phyloP scores from a whole-genome alignment of 2,113 vertebrate species.

The Danionella cerebrum region DNA sequence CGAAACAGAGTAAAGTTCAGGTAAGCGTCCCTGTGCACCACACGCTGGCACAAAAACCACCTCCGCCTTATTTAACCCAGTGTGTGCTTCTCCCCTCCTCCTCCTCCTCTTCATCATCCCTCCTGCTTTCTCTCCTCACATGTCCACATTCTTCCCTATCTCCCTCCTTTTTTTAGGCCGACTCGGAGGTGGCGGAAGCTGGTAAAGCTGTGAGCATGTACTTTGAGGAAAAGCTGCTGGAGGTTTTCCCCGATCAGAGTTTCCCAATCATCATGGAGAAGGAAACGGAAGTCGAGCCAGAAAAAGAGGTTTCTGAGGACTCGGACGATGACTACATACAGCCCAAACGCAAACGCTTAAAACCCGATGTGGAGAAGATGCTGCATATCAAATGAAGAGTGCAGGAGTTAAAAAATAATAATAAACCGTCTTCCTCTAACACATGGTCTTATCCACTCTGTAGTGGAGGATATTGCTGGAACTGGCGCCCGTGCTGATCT shows the following conservation, averaged over 20 bases:
- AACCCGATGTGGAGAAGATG: constrained; percentile 80
- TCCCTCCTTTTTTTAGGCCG: constrained; percentile 67
- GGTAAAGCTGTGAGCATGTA: constrained; percentile 87
- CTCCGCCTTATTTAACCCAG: constrained; percentile 52
- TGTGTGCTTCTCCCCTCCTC: constrained; percentile 55
- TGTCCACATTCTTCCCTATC: constrained; percentile 39
- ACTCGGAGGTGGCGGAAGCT: constrained; percentile 95
- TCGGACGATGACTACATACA: constrained; percentile 93
- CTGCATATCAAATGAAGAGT: constrained; percentile 87
- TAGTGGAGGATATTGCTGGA: constrained; percentile 32
- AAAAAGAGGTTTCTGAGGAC: constrained; percentile 78
- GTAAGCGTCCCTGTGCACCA: constrained; percentile 86
- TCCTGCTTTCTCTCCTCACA: not conserved
- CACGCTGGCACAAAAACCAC: constrained; percentile 51
- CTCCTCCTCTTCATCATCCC: not conserved
- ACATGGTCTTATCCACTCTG: constrained; percentile 21
- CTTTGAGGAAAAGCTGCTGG: constrained; percentile 92
- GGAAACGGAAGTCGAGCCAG: constrained; percentile 66
- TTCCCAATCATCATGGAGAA: constrained; percentile 81
- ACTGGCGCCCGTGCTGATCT: constrained; percentile 40
- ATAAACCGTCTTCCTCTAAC: constrained; percentile 48
- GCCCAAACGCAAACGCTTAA: constrained; percentile 93
- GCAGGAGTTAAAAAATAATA: too few relatives aligned
- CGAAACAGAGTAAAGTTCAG: constrained; percentile 99
- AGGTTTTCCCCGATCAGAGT: constrained; percentile 87